Conservation (phyloP, 2,888 invertebrate genomes). For the Thysanoteuthis rhombus region DNA sequence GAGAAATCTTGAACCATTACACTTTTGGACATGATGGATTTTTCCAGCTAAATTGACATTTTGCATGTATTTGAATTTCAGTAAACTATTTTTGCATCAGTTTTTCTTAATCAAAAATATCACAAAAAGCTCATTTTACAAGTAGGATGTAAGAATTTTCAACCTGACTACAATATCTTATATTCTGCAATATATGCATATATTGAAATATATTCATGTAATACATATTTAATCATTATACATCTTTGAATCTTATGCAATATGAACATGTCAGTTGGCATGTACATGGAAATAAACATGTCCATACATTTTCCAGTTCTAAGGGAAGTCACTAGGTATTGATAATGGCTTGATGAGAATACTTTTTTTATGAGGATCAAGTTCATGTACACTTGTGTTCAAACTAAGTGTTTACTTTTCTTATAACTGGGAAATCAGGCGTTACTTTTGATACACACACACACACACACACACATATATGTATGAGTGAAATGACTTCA, state of each 20-base stretch:
- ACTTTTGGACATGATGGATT: neutral
- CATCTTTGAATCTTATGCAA: neutral
- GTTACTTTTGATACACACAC: too few relatives aligned
- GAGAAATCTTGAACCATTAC: neutral
- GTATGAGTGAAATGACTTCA: too few relatives aligned
- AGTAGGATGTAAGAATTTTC: neutral
- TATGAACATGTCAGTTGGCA: neutral
- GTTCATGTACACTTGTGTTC: too few relatives aligned
- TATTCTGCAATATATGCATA: neutral
- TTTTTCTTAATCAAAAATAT: neutral
- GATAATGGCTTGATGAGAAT: too few relatives aligned
- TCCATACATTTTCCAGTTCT: too few relatives aligned
- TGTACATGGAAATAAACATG: too few relatives aligned
- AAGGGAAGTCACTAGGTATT: too few relatives aligned
- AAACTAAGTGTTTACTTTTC: too few relatives aligned
- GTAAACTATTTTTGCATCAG: neutral
- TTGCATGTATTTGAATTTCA: neutral
- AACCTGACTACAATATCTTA: neutral
- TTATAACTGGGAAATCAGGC: too few relatives aligned
- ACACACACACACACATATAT: too few relatives aligned
- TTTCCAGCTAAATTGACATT: neutral
- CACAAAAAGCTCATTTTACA: neutral
- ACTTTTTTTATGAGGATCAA: too few relatives aligned
- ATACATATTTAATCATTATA: neutral
- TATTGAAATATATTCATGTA: neutral